These are phyloP conservation scores for Gymnarchus niloticus DNA, from an alignment of 2,113 vertebrate species.

Conservation along the genomic window DNA sequence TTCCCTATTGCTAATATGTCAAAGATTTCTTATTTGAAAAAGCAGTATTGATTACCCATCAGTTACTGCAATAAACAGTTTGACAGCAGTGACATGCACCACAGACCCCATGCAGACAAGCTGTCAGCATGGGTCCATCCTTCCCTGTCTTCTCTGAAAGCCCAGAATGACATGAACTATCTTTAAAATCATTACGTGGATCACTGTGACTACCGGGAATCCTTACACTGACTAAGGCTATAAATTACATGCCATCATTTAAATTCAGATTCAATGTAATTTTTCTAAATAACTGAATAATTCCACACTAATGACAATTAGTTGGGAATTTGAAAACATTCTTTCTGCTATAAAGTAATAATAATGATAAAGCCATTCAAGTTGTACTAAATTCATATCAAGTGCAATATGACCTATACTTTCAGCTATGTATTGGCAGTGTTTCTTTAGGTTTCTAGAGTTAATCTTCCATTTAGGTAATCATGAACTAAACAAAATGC, in stretches of 20 bases:
- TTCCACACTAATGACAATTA: not conserved
- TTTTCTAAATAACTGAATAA: conserved; percentile 1
- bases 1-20: not conserved
- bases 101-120: not conserved
- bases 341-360: too few relatives aligned
- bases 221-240: not conserved
- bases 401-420: not conserved
- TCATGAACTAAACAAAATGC: too few relatives aligned
- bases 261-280: not conserved
- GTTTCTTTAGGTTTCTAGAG: too few relatives aligned
- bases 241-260: not conserved
- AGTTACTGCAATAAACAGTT: not conserved
- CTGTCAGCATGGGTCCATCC: not conserved
- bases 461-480: too few relatives aligned
- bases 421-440: not conserved
- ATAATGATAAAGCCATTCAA: not conserved
- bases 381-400: not conserved
- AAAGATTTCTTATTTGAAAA: not conserved
- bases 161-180: not conserved
- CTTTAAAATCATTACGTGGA: too few relatives aligned
- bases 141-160: not conserved
- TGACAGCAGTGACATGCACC: not conserved
- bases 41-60: not conserved
- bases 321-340: not conserved
- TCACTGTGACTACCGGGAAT: not conserved